These are phyloP conservation scores for Ectemnius continuus DNA, from an alignment of 2,888 invertebrate genomes.

Conservation along the genomic window DNA sequence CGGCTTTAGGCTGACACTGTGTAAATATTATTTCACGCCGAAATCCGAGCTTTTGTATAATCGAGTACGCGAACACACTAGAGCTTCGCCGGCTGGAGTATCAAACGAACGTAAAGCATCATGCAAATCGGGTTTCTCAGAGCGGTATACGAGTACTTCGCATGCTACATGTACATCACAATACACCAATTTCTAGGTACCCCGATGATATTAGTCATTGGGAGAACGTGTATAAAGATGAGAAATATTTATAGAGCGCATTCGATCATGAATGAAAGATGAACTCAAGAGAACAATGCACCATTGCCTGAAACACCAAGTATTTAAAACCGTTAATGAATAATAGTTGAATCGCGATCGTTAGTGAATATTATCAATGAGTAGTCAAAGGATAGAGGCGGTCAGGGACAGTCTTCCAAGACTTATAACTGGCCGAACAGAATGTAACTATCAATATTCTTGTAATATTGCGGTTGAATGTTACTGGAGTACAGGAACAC, in stretches of 20 bases:
- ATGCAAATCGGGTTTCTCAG: conserved; percentile 13
- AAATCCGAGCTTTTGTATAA: too few species aligned
- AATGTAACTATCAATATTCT: conserved; percentile 32
- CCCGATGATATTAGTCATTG: conserved; percentile 19
- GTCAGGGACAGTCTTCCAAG: too few species aligned
- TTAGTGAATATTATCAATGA: too few species aligned
- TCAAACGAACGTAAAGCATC: too few species aligned
- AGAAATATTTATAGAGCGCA: conserved; percentile 26
- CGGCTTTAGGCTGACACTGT: too few species aligned
- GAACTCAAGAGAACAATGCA: conserved; percentile 17
- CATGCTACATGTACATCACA: conserved; percentile 17
- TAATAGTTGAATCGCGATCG: too few species aligned
- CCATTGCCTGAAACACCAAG: not conserved
- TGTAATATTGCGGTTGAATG: conserved; percentile 23
- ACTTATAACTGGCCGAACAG: too few species aligned
- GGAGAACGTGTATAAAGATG: conserved; percentile 25
- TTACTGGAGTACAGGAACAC: conserved; percentile 9
- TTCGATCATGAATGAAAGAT: conserved; percentile 12
- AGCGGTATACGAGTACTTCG: conserved; percentile 20
- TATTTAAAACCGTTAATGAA: not conserved
- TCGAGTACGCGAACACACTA: too few species aligned
- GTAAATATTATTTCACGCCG: too few species aligned
- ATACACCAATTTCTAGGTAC: conserved; percentile 16
- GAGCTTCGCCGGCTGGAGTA: too few species aligned
- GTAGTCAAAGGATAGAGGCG: too few species aligned